Conservation (phyloP, 1,140 invertebrate genomes). For the Oreohelix idahoensis region DNA sequence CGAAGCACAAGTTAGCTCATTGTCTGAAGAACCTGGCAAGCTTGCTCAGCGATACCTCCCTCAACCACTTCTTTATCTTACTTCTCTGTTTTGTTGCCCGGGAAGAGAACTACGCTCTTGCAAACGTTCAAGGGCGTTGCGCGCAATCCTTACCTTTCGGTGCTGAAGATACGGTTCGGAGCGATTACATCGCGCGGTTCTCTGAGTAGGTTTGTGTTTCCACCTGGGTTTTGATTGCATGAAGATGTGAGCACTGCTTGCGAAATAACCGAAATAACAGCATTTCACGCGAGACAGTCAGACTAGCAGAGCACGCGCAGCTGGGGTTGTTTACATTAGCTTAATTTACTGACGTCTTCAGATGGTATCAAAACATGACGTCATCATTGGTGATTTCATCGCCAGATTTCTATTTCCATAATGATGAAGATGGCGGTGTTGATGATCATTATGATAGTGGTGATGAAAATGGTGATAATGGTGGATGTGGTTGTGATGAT, state of each 20-base stretch:
- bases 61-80: too few relatives aligned
- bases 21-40: too few relatives aligned
- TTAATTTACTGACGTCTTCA: neutral
- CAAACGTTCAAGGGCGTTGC: neutral
- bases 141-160: neutral
- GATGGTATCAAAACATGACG: too few relatives aligned
- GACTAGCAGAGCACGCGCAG: neutral
- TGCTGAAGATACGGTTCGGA: neutral
- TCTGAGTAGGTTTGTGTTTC: neutral
- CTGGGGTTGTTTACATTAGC: neutral
- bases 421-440: too few relatives aligned
- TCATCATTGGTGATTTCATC: too few relatives aligned
- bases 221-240: neutral
- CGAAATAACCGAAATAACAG: neutral
- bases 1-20: too few relatives aligned
- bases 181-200: neutral
- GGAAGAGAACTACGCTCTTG: neutral
- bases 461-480: too few relatives aligned
- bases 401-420: too few relatives aligned
- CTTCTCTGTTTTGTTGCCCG: too few relatives aligned
- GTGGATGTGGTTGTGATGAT: too few relatives aligned
- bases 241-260: neutral
- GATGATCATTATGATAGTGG: too few relatives aligned
- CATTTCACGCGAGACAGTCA: neutral
- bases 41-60: too few relatives aligned